These are phyloP conservation scores for Oreochromis mossambicus DNA, from an alignment of 2,797 vertebrate genomes.

Conservation along the genomic window DNA sequence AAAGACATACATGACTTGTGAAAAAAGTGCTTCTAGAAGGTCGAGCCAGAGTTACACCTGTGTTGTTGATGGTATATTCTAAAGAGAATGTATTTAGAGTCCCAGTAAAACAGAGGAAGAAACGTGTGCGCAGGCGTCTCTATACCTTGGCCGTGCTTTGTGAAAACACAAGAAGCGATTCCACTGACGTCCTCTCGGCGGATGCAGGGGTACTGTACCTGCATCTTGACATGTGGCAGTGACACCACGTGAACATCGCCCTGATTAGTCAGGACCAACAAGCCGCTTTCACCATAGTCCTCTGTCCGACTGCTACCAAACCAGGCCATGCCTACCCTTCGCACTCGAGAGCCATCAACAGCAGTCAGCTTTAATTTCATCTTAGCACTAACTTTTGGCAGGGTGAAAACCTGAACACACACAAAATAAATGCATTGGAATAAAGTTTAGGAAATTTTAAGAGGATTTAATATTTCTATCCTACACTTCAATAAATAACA, in stretches of 20 bases:
- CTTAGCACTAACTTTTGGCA: slow-evolving; percentile 94
- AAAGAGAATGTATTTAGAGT: background rate
- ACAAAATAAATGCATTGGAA: background rate
- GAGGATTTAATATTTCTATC: background rate
- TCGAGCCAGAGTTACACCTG: background rate
- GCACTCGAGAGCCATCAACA: slow-evolving; percentile 91
- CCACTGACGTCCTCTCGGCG: slow-evolving; percentile 95
- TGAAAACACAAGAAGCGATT: slow-evolving; percentile 97
- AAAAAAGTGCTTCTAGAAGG: background rate
- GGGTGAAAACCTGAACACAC: slow-evolving; percentile 84
- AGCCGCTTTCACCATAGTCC: slow-evolving; percentile 87
- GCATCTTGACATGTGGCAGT: slow-evolving; percentile 88
- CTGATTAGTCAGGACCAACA: slow-evolving; percentile 91
- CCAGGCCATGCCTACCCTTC: slow-evolving; percentile 86
- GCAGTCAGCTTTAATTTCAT: slow-evolving; percentile 96
- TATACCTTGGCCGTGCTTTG: slow-evolving; percentile 83
- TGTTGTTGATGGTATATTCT: background rate
- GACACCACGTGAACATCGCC: slow-evolving; percentile 94
- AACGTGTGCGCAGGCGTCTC: background rate
- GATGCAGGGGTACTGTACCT: slow-evolving; percentile 92
- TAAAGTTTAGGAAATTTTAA: background rate
- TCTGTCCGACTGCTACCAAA: slow-evolving; percentile 88
- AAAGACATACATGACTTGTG: background rate
- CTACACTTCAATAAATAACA: background rate
- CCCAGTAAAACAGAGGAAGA: background rate